Evolutionary conservation across 2,888 invertebrate genomes (phyloP), one percentile per base, ranked within the genome.

Genomic region (Hydraecia micacea): DNA sequence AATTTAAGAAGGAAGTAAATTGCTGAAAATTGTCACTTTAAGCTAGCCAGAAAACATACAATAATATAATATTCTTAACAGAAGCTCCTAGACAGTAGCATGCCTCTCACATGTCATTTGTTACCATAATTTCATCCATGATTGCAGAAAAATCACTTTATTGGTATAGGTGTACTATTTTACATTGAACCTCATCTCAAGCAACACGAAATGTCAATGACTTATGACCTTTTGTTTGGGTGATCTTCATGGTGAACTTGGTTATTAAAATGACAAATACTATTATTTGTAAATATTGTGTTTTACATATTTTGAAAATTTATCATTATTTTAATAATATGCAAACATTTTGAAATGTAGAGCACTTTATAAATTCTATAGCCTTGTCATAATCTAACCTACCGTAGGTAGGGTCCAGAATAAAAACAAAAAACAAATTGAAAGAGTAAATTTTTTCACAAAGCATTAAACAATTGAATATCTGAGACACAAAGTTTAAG

Each of bases 201-300:
- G 52, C 52, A 74, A 52, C n/a, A 67, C 39, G 55, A 28, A 68
- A 78, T 82, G 78, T 81, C 83, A 81, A 52, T 78, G 72, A 63
- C 55, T 62, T 49, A 25, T 77, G 62, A 81, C 69, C 83, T 83
- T 83, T 82, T 36, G 25, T 55, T 63, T 78, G 9, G 25, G 15
- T 82, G 68, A 69, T 81, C 58, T 69, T 78, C 58, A 79, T 80
- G 75, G 67, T 68, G 32, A 75, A 74, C 52, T 60, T 67, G 36
- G 52, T 75, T 67, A 55, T 55, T 63, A 28, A 55, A 81, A 68
- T 81, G 21, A 46, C 52, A 62, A 62, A 55, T 13, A 36, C 2
- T 5, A 36, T 52, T 32, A 32, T 46, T 49, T 39, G 49, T 73
- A 49, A 49, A 15, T 60, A n/a, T 67, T 18, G 42, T n/a, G n/a